These are phyloP conservation scores for Hyaena hyaena DNA, from an alignment of 2,113 vertebrate species.

Conservation along the genomic window DNA sequence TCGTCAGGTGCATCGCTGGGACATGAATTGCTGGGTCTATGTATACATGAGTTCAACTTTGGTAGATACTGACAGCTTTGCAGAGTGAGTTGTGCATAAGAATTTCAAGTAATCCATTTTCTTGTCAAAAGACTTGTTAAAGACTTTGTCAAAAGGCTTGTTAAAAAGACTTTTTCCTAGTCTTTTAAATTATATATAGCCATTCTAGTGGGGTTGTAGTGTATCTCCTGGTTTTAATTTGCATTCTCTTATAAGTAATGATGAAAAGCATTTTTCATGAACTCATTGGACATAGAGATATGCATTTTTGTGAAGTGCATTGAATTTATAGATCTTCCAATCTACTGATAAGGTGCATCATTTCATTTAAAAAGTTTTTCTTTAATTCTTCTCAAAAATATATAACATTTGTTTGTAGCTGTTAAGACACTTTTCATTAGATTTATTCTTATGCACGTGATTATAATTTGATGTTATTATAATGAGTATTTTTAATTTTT, in stretches of 20 bases:
- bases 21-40: neutral
- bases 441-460: neutral
- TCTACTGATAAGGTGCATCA: neutral
- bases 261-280: neutral
- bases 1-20: neutral
- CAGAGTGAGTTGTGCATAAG: neutral
- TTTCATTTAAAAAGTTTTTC: neutral
- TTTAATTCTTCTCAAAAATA: neutral
- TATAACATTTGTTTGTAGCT: neutral
- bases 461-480: neutral
- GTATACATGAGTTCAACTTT: neutral
- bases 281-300: neutral
- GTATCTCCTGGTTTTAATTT: neutral
- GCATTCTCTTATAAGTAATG: neutral
- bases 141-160: too few relatives aligned
- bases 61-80: neutral
- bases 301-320: neutral
- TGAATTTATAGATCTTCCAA: neutral
- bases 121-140: neutral
- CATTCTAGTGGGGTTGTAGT: neutral
- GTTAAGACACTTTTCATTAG: neutral
- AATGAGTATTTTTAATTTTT: conserved; percentile 2
- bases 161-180: neutral
- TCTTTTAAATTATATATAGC: neutral
- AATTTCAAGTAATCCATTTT: neutral